phyloP scores from a whole-genome alignment of 2,888 invertebrate genomes.

The Perdita meconis region DNA sequence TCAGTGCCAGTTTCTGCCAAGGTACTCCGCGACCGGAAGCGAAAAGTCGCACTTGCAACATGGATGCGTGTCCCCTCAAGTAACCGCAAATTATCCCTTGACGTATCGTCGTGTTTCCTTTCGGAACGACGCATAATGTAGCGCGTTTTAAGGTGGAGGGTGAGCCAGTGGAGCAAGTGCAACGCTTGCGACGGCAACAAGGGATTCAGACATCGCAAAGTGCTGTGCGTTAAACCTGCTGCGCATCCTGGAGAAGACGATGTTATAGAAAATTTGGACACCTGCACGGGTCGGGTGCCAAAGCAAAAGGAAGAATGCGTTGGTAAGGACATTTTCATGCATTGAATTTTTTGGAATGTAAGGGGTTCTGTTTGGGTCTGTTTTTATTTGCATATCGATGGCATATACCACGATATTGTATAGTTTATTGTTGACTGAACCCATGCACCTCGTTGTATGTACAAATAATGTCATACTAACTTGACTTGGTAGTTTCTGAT shows the following conservation, averaged over 20 bases:
- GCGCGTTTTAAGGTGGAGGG: constrained; percentile 85
- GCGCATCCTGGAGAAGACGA: constrained; percentile 84
- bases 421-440: too few species aligned
- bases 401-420: too few species aligned
- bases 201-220: constrained; percentile 84
- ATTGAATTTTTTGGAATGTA: too few species aligned
- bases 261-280: constrained; percentile 75
- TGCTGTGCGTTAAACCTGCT: constrained; percentile 85
- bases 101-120: background rate
- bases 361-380: too few species aligned
- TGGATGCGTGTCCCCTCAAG: constrained; percentile 84
- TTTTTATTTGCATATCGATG: too few species aligned
- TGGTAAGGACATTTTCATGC: constrained; percentile 46
- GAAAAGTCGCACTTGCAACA: constrained; percentile 84
- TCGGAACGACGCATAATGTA: background rate
- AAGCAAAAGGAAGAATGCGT: constrained; percentile 71
- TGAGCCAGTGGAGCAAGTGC: constrained; percentile 88
- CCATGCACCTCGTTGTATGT: too few species aligned
- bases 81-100: constrained; percentile 67
- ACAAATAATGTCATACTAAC: too few species aligned
- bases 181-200: constrained; percentile 85
- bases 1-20: constrained; percentile 85
- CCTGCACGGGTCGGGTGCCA: constrained; percentile 75
- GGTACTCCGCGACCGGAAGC: constrained; percentile 81
- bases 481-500: too few species aligned